Conservation (phyloP, 2,797 vertebrate species). For the Poecile montanus region DNA sequence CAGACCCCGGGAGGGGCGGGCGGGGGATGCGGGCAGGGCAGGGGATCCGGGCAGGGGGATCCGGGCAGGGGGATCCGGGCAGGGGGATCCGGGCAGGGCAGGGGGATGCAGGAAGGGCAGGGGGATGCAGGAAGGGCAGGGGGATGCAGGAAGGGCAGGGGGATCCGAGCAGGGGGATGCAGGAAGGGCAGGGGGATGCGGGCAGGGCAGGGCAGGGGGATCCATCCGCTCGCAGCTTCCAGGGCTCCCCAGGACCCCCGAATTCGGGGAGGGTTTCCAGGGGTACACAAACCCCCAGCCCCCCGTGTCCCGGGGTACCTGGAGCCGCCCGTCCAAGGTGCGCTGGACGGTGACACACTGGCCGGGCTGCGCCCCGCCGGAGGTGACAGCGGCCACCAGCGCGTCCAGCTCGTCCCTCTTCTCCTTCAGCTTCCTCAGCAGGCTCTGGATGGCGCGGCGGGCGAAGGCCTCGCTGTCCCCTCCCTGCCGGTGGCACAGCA, state of each 20-base stretch:
- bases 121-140: too few species aligned
- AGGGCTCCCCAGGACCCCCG: too few species aligned
- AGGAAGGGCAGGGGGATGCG: background rate
- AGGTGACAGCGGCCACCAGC: constrained; percentile 85
- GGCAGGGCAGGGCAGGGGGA: background rate
- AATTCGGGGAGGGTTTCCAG: fast-evolving
- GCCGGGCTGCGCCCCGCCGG: constrained; percentile 83
- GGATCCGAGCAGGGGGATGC: background rate
- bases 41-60: background rate
- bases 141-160: too few species aligned
- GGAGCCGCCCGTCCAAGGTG: constrained; percentile 85
- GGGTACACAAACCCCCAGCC: too few species aligned
- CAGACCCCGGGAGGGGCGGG: too few species aligned
- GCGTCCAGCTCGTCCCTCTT: constrained; percentile 87
- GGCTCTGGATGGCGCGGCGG: constrained; percentile 86
- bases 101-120: background rate
- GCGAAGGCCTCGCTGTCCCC: constrained; percentile 86
- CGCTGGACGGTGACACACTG: constrained; percentile 88
- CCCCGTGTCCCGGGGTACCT: constrained; percentile 64
- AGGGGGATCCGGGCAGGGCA: background rate
- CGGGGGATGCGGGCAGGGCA: background rate
- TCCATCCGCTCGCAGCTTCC: too few species aligned
- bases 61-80: background rate
- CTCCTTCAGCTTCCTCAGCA: constrained; percentile 89
- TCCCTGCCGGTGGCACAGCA: constrained; percentile 87